Percentiles rank a stretch among this genome's conserved stretches.
These are phyloP conservation scores for Cliona cf. orientalis DNA, from an alignment of 37 sponge, comb jelly and placozoan genomes.

Conservation along the genomic window DNA sequence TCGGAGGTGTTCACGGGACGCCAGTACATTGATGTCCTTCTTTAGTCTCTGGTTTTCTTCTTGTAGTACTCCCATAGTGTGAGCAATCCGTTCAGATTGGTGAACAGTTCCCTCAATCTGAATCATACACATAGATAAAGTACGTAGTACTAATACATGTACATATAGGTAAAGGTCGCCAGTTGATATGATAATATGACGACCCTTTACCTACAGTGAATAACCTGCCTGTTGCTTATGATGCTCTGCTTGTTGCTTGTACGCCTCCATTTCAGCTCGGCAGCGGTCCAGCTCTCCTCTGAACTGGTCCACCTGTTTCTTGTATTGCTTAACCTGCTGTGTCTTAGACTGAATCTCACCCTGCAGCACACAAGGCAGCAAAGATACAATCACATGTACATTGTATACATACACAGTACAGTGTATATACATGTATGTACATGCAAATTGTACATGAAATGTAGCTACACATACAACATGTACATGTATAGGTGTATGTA, in stretches of 20 bases:
- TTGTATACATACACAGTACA: not conserved
- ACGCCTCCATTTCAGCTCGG: not conserved
- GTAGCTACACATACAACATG: not conserved
- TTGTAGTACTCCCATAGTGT: too few relatives aligned
- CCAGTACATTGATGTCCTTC: too few relatives aligned
- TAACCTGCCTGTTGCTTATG: not conserved
- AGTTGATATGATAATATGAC: not conserved
- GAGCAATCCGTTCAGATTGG: too few relatives aligned
- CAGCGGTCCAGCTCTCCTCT: not conserved
- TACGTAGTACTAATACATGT: not conserved
- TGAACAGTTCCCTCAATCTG: not conserved
- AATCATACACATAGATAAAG: not conserved
- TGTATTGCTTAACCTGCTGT: conserved; percentile 29
- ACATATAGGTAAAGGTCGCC: not conserved
- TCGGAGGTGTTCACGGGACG: not conserved
- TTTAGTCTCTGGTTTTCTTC: too few relatives aligned
- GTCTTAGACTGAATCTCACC: conserved; percentile 20
- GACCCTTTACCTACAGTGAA: not conserved
- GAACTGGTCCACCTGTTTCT: conserved; percentile 15
- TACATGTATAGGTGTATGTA: too few relatives aligned
- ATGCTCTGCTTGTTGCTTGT: not conserved
- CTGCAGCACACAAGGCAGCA: too few relatives aligned
- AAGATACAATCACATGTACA: not conserved
- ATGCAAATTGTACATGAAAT: not conserved
- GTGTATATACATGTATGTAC: conserved; percentile 13